Evolutionary conservation across 2,888 invertebrate species (phyloP).

Genomic region (Gastracanthus pulcherrimus): DNA sequence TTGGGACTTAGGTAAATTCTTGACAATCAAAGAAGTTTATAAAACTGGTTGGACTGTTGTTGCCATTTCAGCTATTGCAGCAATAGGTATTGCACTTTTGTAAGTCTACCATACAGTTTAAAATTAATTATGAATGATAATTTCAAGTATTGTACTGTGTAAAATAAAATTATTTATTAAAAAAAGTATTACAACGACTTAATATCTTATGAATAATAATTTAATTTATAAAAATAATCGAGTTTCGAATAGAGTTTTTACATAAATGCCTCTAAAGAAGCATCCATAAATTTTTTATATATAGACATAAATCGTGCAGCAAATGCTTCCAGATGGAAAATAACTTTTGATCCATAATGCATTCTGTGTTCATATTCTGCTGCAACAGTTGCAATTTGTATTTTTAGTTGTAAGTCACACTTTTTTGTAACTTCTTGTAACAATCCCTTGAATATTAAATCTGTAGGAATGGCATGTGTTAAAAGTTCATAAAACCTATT

Average conservation of each 20-base stretch:
- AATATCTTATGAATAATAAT: constrained; percentile 25
- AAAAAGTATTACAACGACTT: constrained; percentile 38
- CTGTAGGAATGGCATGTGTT: constrained; percentile 95
- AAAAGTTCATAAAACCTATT: constrained; percentile 95
- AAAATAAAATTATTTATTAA: constrained; percentile 62
- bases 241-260: constrained; percentile 33
- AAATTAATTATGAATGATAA: constrained; percentile 19
- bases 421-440: constrained; percentile 90
- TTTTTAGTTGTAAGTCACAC: constrained; percentile 94
- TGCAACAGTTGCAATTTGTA: constrained; percentile 90
- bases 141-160: constrained; percentile 30
- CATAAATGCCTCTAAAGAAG: constrained; percentile 81
- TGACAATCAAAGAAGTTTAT: constrained; percentile 88
- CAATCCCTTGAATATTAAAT: constrained; percentile 93
- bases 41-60: constrained; percentile 83
- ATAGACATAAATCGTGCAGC: constrained; percentile 97
- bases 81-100: constrained; percentile 76
- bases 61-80: constrained; percentile 75
- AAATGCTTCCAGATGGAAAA: constrained; percentile 98
- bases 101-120: constrained; percentile 58
- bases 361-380: constrained; percentile 95
- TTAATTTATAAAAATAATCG: constrained; percentile 28
- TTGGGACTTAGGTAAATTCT: constrained; percentile 88
- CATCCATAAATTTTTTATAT: constrained; percentile 92
- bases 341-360: constrained; percentile 94